phyloP scores from a whole-genome alignment of 2,888 invertebrate species.

The Pandemis corylana region DNA sequence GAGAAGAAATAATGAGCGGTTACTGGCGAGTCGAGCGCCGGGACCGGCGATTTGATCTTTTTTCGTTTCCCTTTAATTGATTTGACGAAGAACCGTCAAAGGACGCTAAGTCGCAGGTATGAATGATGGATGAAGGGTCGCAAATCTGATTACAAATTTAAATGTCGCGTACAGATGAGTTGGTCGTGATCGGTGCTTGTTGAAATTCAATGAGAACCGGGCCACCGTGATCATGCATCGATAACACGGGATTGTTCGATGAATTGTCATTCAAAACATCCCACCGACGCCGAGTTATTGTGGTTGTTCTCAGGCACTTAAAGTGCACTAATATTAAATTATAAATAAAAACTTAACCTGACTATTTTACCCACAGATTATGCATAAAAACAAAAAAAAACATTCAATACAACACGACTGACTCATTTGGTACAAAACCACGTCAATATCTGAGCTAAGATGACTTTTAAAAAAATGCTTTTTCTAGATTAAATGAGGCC shows the following conservation, averaged over 20 bases:
- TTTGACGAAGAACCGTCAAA: constrained; percentile 69
- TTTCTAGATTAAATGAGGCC: no score
- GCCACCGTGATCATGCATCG: constrained; percentile 65
- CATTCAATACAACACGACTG: no score
- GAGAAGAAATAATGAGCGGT: constrained; percentile 85
- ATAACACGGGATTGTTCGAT: constrained; percentile 53
- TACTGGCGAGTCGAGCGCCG: constrained; percentile 78
- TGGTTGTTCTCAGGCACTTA: constrained; percentile 8
- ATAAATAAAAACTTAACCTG: not conserved
- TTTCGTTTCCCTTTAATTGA: constrained; percentile 78
- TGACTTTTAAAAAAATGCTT: no score
- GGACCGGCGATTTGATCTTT: constrained; percentile 71
- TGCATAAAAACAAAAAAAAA: not conserved
- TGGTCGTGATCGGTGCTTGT: constrained; percentile 54
- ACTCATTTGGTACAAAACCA: no score
- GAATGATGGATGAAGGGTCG: constrained; percentile 78
- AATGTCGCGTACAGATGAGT: constrained; percentile 76
- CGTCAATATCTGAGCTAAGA: no score
- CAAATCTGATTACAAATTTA: constrained; percentile 77
- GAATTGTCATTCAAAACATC: constrained; percentile 62
- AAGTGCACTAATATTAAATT: not conserved
- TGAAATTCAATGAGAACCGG: constrained; percentile 70
- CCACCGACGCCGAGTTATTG: constrained; percentile 31
- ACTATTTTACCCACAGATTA: not conserved
- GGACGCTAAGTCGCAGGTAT: constrained; percentile 57